Evolutionary conservation across 1,140 invertebrate species (phyloP).

Genomic region (Conus ventricosus): DNA sequence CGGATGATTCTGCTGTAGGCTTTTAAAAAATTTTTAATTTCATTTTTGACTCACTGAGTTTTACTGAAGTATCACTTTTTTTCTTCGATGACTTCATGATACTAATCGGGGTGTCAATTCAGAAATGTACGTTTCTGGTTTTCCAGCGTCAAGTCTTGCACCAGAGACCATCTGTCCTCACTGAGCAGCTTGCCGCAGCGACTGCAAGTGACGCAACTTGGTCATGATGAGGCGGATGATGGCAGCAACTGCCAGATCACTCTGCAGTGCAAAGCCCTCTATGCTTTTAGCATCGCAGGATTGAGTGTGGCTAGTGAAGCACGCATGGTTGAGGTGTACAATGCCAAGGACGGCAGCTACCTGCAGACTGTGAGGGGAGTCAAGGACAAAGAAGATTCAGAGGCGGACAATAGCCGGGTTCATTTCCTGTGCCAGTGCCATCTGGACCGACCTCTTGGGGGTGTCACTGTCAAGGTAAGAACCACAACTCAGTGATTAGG

Average conservation of each 20-base stretch:
- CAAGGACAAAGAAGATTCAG: conserved; percentile 8
- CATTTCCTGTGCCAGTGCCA: conserved; percentile 13
- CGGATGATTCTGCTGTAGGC: too few relatives aligned
- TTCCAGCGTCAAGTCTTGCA: neutral
- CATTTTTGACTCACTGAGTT: too few relatives aligned
- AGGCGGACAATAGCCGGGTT: neutral
- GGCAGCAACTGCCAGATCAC: neutral
- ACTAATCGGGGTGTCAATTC: too few relatives aligned
- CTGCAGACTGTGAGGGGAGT: conserved; percentile 28
- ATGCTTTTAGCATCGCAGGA: neutral
- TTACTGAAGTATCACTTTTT: too few relatives aligned
- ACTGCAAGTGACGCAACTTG: neutral
- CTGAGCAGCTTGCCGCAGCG: neutral
- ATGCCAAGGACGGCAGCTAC: conserved; percentile 25
- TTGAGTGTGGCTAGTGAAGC: conserved; percentile 27
- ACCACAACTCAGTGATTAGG: neutral
- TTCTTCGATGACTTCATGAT: too few relatives aligned
- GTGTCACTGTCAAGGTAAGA: conserved; percentile 10
- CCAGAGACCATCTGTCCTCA: neutral
- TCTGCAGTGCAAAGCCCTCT: conserved; percentile 25
- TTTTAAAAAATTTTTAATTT: too few relatives aligned
- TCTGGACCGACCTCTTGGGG: neutral
- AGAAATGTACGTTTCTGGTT: neutral
- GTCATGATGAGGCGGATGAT: neutral
- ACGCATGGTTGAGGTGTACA: conserved; percentile 29